Percentiles rank a stretch among this genome's conserved stretches.
Conservation (phyloP, 2,888 invertebrate species). For the Trichogramma evanescens region DNA sequence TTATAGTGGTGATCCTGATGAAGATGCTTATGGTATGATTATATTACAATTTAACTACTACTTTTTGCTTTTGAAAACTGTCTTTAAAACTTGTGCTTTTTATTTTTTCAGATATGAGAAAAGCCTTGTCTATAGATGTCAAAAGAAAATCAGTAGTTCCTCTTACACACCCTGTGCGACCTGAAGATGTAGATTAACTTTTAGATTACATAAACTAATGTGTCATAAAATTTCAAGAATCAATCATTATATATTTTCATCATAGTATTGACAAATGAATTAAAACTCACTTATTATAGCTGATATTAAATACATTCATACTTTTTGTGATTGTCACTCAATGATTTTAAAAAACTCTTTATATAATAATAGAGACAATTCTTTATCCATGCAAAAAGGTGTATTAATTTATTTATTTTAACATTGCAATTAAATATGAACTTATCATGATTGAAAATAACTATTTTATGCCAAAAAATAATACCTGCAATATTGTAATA, state of each 20-base stretch:
- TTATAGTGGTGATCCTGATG: slow-evolving; percentile 96
- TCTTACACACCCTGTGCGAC: slow-evolving; percentile 85
- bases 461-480: no score
- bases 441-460: no score
- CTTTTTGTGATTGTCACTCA: neutral
- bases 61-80: neutral
- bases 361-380: neutral
- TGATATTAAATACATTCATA: neutral
- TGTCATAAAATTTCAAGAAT: slow-evolving; percentile 10
- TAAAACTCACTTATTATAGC: neutral
- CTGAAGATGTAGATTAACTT: slow-evolving; percentile 81
- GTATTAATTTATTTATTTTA: no score
- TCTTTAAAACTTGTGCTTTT: neutral
- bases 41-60: neutral
- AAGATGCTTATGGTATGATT: slow-evolving; percentile 90
- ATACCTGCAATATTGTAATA: no score
- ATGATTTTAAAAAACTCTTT: neutral
- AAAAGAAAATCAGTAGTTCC: slow-evolving; percentile 90
- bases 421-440: no score
- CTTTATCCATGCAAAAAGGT: neutral
- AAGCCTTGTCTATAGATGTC: slow-evolving; percentile 88
- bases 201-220: slow-evolving; percentile 1
- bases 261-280: no score
- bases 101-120: slow-evolving; percentile 87
- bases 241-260: neutral